These are phyloP conservation scores for Notocelia uddmanniana DNA, from an alignment of 2,888 invertebrate species.

Conservation along the genomic window DNA sequence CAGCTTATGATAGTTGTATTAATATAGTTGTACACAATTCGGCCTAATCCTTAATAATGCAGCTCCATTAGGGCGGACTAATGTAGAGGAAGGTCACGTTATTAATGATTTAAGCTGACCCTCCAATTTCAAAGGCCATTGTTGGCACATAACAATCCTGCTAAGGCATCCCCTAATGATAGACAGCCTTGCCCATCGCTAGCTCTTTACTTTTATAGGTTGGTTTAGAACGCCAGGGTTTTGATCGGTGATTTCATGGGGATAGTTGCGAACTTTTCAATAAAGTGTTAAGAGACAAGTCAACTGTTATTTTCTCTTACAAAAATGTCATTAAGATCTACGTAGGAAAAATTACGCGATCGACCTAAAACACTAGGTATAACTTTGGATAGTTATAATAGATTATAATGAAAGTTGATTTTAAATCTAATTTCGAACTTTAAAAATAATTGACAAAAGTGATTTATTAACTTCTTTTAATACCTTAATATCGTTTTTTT, in stretches of 20 bases:
- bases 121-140: constrained; percentile 38
- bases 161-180: constrained; percentile 36
- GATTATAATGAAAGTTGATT: too few species aligned
- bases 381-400: too few species aligned
- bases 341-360: too few species aligned
- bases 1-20: constrained; percentile 25
- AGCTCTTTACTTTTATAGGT: constrained; percentile 33
- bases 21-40: constrained; percentile 13
- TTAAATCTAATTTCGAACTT: too few species aligned
- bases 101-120: constrained; percentile 47
- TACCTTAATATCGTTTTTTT: too few species aligned
- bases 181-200: constrained; percentile 25
- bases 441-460: too few species aligned
- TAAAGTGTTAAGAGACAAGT: too few species aligned
- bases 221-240: background rate
- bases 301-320: too few species aligned
- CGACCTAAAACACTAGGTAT: too few species aligned
- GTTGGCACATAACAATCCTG: constrained; percentile 41
- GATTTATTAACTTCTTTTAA: too few species aligned
- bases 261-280: too few species aligned
- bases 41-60: constrained; percentile 39
- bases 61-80: constrained; percentile 40
- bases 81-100: constrained; percentile 45
- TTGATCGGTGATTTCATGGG: background rate
- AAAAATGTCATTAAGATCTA: too few species aligned